Conservation (phyloP, 2,888 invertebrate species). For the Trypoxylon attenuatum region DNA sequence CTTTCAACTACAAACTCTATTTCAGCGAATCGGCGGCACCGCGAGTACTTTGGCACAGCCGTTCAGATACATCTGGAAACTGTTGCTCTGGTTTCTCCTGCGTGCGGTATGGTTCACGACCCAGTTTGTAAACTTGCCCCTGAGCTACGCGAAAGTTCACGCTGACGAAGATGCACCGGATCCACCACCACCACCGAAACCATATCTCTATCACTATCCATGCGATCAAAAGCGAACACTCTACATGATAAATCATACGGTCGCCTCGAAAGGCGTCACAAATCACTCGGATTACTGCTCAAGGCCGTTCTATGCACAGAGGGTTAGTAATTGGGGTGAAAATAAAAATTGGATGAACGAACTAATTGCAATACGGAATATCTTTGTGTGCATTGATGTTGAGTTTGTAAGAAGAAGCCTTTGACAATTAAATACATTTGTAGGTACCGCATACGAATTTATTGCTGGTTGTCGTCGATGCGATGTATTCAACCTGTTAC, state of each 20-base stretch:
- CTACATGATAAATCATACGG: slow-evolving; percentile 81
- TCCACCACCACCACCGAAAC: slow-evolving; percentile 65
- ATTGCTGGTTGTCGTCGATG: slow-evolving; percentile 84
- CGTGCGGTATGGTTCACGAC: slow-evolving; percentile 69
- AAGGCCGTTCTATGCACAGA: slow-evolving; percentile 82
- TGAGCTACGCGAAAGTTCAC: slow-evolving; percentile 57
- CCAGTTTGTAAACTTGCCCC: slow-evolving; percentile 64
- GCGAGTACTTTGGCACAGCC: slow-evolving; percentile 65
- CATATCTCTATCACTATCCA: slow-evolving; percentile 74
- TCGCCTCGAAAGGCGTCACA: slow-evolving; percentile 71
- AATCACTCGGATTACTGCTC: slow-evolving; percentile 74
- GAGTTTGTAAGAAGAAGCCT: no score
- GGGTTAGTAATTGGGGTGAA: no score
- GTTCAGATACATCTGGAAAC: slow-evolving; percentile 65
- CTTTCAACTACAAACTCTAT: slow-evolving; percentile 20
- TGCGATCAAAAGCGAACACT: slow-evolving; percentile 85
- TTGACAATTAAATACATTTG: no score
- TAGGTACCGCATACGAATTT: slow-evolving; percentile 85
- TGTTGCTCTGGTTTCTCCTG: slow-evolving; percentile 71
- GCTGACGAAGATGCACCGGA: slow-evolving; percentile 69
- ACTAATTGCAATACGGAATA: no score
- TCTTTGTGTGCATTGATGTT: no score
- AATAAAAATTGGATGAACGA: no score
- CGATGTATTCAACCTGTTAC: slow-evolving; percentile 75
- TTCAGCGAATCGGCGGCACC: slow-evolving; percentile 56